These are phyloP conservation scores for Toxostoma redivivum DNA, from an alignment of 2,113 vertebrate species.

Conservation along the genomic window DNA sequence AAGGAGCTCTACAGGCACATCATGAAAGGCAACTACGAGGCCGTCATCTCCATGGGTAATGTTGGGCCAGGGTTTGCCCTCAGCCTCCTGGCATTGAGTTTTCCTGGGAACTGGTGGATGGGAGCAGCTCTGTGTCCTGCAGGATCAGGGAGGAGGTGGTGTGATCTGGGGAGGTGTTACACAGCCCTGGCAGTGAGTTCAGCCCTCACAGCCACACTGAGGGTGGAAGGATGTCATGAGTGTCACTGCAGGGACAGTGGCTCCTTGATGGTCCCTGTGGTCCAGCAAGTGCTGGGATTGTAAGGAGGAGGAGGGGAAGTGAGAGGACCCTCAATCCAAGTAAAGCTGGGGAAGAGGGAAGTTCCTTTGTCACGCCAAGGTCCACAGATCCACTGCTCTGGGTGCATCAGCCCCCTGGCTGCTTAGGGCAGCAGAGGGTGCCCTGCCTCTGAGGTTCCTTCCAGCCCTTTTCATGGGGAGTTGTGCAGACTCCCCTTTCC, in stretches of 20 bases:
- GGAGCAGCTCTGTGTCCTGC: background rate
- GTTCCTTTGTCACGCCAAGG: background rate
- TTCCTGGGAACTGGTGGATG: background rate
- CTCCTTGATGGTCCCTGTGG: background rate
- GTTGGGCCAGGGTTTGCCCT: background rate
- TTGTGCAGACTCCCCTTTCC: background rate
- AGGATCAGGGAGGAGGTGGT: background rate
- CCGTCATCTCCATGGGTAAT: constrained; percentile 77
- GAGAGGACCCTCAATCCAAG: background rate
- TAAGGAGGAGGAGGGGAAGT: background rate
- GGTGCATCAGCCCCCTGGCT: background rate
- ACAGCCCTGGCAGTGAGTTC: background rate
- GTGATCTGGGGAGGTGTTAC: background rate
- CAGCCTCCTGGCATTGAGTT: background rate
- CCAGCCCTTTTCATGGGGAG: background rate
- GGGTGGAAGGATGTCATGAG: rapidly evolving
- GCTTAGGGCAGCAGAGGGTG: background rate
- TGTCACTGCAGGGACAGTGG: rapidly evolving
- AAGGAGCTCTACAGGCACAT: constrained; percentile 78
- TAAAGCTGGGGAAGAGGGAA: background rate
- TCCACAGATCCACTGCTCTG: constrained; percentile 24
- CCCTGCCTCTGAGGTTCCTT: background rate
- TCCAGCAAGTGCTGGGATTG: rapidly evolving
- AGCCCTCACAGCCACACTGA: background rate
- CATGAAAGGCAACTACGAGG: constrained; percentile 78